A percentile compares a stretch with the other conserved stretches of the same genome.
Evolutionary conservation across 2,113 vertebrate genomes (phyloP).

Genomic region (Glaucomys volans): DNA sequence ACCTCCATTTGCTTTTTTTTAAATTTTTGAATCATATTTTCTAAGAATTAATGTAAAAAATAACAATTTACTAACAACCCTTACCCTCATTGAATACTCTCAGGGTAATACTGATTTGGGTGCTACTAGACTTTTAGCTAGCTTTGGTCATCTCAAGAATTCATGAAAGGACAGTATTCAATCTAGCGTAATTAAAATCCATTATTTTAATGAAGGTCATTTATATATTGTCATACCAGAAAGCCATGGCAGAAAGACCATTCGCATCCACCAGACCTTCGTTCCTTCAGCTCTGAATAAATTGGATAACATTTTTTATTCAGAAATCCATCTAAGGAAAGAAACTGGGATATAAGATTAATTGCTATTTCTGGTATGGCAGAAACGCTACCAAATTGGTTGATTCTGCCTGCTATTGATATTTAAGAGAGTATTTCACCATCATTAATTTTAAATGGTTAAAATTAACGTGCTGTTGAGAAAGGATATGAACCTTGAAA

Average conservation of each 20-base stretch:
- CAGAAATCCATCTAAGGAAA: not conserved
- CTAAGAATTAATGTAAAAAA: slow-evolving; percentile 60
- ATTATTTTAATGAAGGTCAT: slow-evolving; percentile 23
- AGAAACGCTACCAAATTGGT: slow-evolving; percentile 41
- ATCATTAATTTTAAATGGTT: not conserved
- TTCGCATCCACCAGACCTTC: slow-evolving; percentile 40
- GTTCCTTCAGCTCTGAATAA: slow-evolving; percentile 39
- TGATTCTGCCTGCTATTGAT: not conserved
- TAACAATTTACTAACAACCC: slow-evolving; percentile 24
- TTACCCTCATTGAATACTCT: slow-evolving; percentile 6
- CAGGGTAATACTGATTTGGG: slow-evolving; percentile 59
- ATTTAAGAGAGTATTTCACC: slow-evolving; percentile 44
- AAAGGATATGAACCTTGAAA: slow-evolving; percentile 33
- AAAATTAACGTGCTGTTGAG: not conserved
- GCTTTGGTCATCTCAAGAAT: not conserved
- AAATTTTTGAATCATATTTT: slow-evolving; percentile 23
- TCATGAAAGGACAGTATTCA: slow-evolving; percentile 36
- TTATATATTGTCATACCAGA: slow-evolving; percentile 8
- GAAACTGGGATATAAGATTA: not conserved
- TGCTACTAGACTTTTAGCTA: slow-evolving; percentile 62
- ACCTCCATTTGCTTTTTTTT: not conserved
- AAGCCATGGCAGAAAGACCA: not conserved
- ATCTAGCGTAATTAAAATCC: slow-evolving; percentile 28
- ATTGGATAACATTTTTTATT: slow-evolving; percentile 44
- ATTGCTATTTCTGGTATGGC: not conserved